phyloP scores from a whole-genome alignment of 2,797 vertebrate species.

The Brotula barbata region DNA sequence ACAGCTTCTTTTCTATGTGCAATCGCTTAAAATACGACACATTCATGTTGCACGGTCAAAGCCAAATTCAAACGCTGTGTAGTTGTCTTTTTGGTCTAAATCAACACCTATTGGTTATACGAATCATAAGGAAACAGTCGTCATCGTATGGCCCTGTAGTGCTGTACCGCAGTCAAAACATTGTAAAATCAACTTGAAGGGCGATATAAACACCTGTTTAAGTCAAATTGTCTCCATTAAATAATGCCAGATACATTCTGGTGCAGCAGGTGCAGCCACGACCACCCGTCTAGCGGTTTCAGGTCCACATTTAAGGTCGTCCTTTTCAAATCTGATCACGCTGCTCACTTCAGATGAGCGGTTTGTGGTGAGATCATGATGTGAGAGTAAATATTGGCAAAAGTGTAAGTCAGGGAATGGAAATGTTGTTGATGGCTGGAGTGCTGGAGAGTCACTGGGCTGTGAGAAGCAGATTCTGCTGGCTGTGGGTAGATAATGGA shows the following conservation, averaged over 20 bases:
- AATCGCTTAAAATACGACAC: no score
- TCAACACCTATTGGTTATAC: no score
- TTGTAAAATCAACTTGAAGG: no score
- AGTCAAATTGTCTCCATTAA: no score
- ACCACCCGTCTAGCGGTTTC: conserved; percentile 30
- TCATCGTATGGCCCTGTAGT: no score
- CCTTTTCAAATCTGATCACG: conserved; percentile 22
- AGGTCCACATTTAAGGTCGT: conserved; percentile 8
- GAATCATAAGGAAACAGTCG: no score
- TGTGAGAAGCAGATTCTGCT: conserved; percentile 25
- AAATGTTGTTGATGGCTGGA: conserved; percentile 7
- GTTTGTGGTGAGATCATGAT: conserved; percentile 23
- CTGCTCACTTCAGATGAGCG: not conserved
- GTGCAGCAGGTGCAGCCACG: conserved; percentile 13
- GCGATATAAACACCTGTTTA: no score
- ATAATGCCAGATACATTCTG: no score
- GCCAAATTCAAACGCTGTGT: no score
- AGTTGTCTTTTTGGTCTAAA: no score
- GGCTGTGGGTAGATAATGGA: conserved; percentile 17
- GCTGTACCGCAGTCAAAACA: no score
- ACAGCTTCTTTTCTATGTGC: not conserved
- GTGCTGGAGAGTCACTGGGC: conserved; percentile 19
- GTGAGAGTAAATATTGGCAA: conserved; percentile 30
- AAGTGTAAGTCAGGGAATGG: conserved; percentile 8
- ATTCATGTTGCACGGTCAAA: no score